A percentile compares a stretch with the other conserved stretches of the same genome.
phyloP scores from a whole-genome alignment of 2,113 vertebrate species.

The Fulica atra region DNA sequence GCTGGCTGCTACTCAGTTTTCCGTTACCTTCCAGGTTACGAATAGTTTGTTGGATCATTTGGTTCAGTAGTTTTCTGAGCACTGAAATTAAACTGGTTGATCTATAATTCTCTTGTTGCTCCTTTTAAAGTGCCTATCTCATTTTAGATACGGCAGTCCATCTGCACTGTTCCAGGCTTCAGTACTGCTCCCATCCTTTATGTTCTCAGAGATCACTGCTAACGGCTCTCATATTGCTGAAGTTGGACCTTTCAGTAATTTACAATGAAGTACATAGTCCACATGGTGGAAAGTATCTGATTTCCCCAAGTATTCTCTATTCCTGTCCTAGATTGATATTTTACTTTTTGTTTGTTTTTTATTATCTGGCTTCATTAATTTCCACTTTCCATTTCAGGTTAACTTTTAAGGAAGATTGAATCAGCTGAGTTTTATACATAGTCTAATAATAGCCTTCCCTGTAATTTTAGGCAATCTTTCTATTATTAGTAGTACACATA shows the following conservation, averaged over 20 bases:
- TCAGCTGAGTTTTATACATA: background rate
- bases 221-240: background rate
- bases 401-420: background rate
- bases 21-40: background rate
- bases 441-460: background rate
- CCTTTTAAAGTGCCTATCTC: background rate
- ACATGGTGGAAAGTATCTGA: background rate
- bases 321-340: background rate
- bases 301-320: background rate
- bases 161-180: background rate
- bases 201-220: background rate
- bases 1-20: background rate
- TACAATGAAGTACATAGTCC: background rate
- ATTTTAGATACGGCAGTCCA: background rate
- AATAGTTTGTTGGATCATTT: background rate
- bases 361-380: background rate
- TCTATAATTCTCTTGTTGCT: background rate
- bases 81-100: background rate
- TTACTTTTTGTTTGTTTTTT: background rate
- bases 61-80: background rate
- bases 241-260: background rate
- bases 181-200: background rate
- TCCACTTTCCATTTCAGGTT: background rate
- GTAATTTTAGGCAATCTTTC: background rate
- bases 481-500: background rate